Evolutionary conservation across 2,113 vertebrate species (phyloP).

Genomic region (Notothenia coriiceps): DNA sequence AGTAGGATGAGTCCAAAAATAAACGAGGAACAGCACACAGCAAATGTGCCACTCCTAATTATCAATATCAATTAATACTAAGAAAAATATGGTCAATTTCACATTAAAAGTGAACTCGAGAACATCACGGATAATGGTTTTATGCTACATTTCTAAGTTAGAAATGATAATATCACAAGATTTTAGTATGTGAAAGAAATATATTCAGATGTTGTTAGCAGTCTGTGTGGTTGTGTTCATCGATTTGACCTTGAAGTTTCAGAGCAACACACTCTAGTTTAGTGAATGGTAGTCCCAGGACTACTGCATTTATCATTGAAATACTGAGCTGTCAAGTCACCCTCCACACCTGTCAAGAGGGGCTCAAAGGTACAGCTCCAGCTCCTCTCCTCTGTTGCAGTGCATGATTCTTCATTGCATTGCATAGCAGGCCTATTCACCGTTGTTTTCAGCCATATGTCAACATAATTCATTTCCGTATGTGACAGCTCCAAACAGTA

Average conservation of each 20-base stretch:
- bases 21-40: neutral
- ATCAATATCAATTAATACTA: neutral
- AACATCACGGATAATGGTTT: neutral
- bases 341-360: conserved; percentile 85
- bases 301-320: conserved; percentile 88
- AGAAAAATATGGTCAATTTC: neutral
- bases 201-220: conserved; percentile 33
- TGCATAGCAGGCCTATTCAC: conserved; percentile 78
- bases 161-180: conserved; percentile 10
- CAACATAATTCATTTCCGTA: conserved; percentile 86
- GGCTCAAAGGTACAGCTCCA: conserved; percentile 84
- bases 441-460: conserved; percentile 84
- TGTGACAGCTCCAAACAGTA: conserved; percentile 78
- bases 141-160: neutral
- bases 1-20: neutral
- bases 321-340: conserved; percentile 88
- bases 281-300: conserved; percentile 85
- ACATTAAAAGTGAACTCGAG: neutral
- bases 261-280: conserved; percentile 82
- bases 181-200: conserved; percentile 21
- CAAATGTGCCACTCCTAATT: neutral
- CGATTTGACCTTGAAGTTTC: conserved; percentile 85
- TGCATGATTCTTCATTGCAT: conserved; percentile 86
- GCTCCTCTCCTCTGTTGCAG: conserved; percentile 83
- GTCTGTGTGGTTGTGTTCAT: conserved; percentile 75